These are phyloP conservation scores for Aspidapion aeneum DNA, from an alignment of 2,888 invertebrate genomes.

Conservation along the genomic window DNA sequence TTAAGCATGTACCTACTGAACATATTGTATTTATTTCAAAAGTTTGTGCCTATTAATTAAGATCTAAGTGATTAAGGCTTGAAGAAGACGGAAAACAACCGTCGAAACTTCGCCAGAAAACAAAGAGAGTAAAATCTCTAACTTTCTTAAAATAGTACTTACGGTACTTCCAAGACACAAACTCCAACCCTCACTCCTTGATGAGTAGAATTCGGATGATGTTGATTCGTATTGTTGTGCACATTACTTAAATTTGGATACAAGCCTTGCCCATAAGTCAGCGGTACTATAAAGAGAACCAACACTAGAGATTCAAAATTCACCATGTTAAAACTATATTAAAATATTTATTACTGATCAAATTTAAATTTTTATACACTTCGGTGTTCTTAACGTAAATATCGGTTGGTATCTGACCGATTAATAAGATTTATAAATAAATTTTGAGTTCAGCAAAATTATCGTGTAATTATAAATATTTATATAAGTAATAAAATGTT, in stretches of 20 bases:
- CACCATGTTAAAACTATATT: not conserved
- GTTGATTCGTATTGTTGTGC: not conserved
- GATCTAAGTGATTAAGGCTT: too few species aligned
- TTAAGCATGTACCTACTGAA: too few species aligned
- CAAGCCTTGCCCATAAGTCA: conserved; percentile 6
- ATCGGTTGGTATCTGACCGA: too few species aligned
- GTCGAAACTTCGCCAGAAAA: too few species aligned
- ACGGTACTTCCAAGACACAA: conserved; percentile 64
- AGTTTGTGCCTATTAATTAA: too few species aligned
- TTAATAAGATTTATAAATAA: not conserved
- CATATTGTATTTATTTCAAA: too few species aligned
- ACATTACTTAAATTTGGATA: conserved; percentile 15
- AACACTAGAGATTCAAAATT: not conserved
- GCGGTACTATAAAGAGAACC: not conserved
- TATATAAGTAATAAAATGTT: not conserved
- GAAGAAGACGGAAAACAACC: too few species aligned
- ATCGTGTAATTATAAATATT: not conserved
- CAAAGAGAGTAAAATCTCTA: too few species aligned
- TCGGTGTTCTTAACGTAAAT: not conserved
- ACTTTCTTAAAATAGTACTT: too few species aligned
- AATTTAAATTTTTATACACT: too few species aligned
- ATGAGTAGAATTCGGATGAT: conserved; percentile 10
- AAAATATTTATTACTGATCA: too few species aligned
- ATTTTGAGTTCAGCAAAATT: not conserved
- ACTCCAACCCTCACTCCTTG: conserved; percentile 47